Percentiles rank a stretch among this genome's conserved stretches.
Conservation (phyloP, 1,140 invertebrate genomes). For the Diuraphis noxia region DNA sequence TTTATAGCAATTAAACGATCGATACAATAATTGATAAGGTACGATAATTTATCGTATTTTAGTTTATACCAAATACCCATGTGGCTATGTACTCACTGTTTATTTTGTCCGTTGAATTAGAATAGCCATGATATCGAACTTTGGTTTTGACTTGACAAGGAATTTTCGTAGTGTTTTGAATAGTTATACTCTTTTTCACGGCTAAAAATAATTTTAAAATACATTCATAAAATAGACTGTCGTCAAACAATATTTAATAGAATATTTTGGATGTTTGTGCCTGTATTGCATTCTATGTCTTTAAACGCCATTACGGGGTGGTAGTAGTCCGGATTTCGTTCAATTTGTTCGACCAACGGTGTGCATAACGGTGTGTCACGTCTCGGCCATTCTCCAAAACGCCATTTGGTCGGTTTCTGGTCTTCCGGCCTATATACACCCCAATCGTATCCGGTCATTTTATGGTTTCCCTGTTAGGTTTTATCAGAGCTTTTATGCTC, state of each 20-base stretch:
- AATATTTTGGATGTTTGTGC: neutral
- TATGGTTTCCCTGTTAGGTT: slow-evolving; percentile 7
- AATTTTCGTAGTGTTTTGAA: slow-evolving; percentile 2
- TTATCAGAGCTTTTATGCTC: neutral
- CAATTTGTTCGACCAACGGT: neutral
- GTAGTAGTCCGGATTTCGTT: neutral
- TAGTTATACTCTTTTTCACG: neutral
- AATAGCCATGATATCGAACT: neutral
- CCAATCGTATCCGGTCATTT: neutral
- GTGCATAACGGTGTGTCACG: neutral
- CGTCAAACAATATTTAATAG: neutral
- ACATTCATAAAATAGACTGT: neutral
- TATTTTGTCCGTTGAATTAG: neutral
- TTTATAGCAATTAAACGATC: neutral
- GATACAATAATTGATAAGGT: neutral
- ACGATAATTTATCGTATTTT: neutral
- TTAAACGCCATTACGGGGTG: slow-evolving; percentile 16
- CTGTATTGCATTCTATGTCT: slow-evolving; percentile 27
- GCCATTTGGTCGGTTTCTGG: neutral
- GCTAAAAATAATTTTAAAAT: neutral
- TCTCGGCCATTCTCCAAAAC: neutral
- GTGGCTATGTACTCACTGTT: neutral
- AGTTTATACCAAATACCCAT: neutral
- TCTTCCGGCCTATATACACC: slow-evolving; percentile 4
- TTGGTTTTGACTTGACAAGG: neutral